Conservation (phyloP, 2,113 vertebrate species). For the Morone saxatilis region DNA sequence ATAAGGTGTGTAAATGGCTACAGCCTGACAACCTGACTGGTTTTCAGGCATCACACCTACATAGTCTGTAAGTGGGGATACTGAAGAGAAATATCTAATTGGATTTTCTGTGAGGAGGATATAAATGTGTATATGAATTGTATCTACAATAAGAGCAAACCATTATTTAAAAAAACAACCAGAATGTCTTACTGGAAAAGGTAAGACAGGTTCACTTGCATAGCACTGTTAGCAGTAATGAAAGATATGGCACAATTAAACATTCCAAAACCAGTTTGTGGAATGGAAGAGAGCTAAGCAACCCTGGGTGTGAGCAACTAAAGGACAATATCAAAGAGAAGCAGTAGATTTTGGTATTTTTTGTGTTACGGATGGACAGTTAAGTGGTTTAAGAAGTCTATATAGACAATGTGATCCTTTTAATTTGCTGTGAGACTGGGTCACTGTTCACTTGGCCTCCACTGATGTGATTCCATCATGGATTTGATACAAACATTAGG, state of each 20-base stretch:
- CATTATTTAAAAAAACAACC: no score
- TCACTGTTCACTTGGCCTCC: not conserved
- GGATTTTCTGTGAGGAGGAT: not conserved
- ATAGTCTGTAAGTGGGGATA: no score
- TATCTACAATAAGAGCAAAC: not conserved
- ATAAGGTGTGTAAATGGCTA: not conserved
- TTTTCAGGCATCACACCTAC: not conserved
- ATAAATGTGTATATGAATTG: not conserved
- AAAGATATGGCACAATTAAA: not conserved
- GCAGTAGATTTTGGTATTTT: not conserved
- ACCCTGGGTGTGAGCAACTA: no score
- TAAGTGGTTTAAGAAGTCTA: not conserved
- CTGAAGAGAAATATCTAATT: not conserved
- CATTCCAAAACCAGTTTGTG: not conserved
- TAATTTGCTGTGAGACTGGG: not conserved
- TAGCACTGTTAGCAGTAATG: not conserved
- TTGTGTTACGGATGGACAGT: not conserved
- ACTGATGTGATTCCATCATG: not conserved
- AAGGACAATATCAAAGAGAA: no score
- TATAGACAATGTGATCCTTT: not conserved
- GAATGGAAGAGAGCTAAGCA: not conserved
- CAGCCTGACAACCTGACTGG: not conserved
- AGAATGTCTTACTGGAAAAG: no score
- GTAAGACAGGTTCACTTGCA: not conserved
- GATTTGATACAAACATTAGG: not conserved